These are phyloP conservation scores for Atta colombica DNA, from an alignment of 1,140 invertebrate species.

Conservation along the genomic window DNA sequence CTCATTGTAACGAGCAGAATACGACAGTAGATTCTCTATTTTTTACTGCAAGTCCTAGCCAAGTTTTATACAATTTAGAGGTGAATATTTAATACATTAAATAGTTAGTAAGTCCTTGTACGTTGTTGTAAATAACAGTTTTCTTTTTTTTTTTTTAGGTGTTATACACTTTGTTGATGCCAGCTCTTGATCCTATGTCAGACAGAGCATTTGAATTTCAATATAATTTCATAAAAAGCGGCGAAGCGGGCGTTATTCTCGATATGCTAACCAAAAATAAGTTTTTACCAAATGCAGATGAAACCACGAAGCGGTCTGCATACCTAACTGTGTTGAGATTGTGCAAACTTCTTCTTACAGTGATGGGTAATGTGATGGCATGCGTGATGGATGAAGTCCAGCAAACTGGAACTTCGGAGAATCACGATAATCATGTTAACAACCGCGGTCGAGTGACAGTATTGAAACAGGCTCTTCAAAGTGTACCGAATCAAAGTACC, in stretches of 20 bases:
- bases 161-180: conserved; percentile 96
- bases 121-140: background rate
- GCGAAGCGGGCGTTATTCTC: conserved; percentile 92
- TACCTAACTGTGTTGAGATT: conserved; percentile 96
- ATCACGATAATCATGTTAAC: conserved; percentile 84
- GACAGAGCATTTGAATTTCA: conserved; percentile 96
- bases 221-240: conserved; percentile 95
- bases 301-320: conserved; percentile 93
- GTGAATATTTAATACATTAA: conserved; percentile 79
- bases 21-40: conserved; percentile 91
- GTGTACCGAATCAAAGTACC: conserved; percentile 90
- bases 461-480: conserved; percentile 91
- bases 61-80: conserved; percentile 92
- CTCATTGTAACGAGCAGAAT: conserved; percentile 83
- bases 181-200: conserved; percentile 93
- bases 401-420: conserved; percentile 75
- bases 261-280: conserved; percentile 96
- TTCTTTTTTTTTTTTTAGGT: conserved; percentile 88
- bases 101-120: background rate
- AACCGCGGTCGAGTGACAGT: conserved; percentile 86
- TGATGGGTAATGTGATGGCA: conserved; percentile 92
- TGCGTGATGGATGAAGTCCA: conserved; percentile 88
- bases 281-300: conserved; percentile 94
- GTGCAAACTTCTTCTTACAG: conserved; percentile 95
- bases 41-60: conserved; percentile 91